phyloP scores from a whole-genome alignment of 2,797 vertebrate species.

The Orientallactaga sibirica region DNA sequence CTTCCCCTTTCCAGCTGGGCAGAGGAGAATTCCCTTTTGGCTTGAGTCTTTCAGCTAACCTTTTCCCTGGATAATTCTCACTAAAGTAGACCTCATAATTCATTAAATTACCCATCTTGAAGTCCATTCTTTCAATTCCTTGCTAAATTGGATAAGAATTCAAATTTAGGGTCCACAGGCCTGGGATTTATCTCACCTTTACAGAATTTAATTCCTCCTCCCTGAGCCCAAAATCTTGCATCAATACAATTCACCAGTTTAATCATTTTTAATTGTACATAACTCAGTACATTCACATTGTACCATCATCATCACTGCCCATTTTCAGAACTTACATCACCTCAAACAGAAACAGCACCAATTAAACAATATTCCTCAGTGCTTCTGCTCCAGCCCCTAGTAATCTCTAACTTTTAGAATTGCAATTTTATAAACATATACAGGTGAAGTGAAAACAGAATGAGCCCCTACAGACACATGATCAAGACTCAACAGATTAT shows the following conservation, averaged over 20 bases:
- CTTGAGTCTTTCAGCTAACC: too few relatives aligned
- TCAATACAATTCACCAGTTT: neutral
- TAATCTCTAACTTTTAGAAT: slow-evolving; percentile 4
- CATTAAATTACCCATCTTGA: too few relatives aligned
- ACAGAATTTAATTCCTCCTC: too few relatives aligned
- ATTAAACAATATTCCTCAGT: neutral
- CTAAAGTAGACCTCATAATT: too few relatives aligned
- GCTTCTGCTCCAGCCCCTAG: neutral
- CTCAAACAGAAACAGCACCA: slow-evolving; percentile 2
- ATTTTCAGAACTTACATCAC: neutral
- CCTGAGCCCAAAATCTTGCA: neutral
- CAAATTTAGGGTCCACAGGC: too few relatives aligned
- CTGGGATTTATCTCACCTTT: too few relatives aligned
- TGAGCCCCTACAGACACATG: neutral
- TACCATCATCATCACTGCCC: neutral
- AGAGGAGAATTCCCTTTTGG: too few relatives aligned
- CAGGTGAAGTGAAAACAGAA: slow-evolving; percentile 42
- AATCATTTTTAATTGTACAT: neutral
- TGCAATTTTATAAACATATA: slow-evolving; percentile 27
- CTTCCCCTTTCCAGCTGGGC: too few relatives aligned
- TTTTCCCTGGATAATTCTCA: too few relatives aligned
- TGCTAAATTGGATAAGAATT: too few relatives aligned
- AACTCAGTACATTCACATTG: neutral
- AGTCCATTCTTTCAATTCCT: too few relatives aligned
- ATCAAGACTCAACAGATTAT: slow-evolving; percentile 20